Percentiles rank a stretch among this genome's conserved stretches.
Conservation (phyloP, 2,888 invertebrate species). For the Chorisops tibialis region DNA sequence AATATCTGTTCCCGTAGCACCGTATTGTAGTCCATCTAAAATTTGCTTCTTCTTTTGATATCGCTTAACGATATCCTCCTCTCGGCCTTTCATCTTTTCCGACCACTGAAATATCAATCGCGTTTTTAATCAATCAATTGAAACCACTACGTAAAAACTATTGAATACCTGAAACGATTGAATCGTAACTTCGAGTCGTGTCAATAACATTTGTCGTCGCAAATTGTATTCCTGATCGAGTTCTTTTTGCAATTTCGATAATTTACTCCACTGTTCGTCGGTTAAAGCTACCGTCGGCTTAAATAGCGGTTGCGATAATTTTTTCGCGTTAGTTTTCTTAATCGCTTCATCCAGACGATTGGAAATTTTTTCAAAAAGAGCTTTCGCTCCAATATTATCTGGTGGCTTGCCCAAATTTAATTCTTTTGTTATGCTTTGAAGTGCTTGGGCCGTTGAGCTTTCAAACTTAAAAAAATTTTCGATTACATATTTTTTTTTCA, state of each 20-base stretch:
- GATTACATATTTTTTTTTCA: no score
- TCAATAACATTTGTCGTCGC: slow-evolving; percentile 81
- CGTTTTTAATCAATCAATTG: no score
- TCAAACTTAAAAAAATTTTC: slow-evolving; percentile 67
- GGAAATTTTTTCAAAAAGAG: slow-evolving; percentile 74
- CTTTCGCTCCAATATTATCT: slow-evolving; percentile 70
- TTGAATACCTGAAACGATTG: slow-evolving; percentile 83
- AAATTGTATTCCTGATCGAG: slow-evolving; percentile 79
- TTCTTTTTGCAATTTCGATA: slow-evolving; percentile 67
- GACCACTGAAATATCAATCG: slow-evolving; percentile 67
- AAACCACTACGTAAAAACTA: background rate
- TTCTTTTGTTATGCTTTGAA: slow-evolving; percentile 74
- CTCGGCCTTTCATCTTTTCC: slow-evolving; percentile 70
- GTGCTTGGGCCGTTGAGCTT: slow-evolving; percentile 72
- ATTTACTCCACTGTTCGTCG: slow-evolving; percentile 76
- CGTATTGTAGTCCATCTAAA: slow-evolving; percentile 52
- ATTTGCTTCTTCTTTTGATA: slow-evolving; percentile 57
- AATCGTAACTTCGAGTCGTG: slow-evolving; percentile 90
- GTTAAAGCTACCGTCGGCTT: slow-evolving; percentile 62
- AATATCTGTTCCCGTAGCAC: slow-evolving; percentile 50
- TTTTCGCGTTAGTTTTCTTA: slow-evolving; percentile 54
- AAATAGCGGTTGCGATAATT: slow-evolving; percentile 76
- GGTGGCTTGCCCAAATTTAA: slow-evolving; percentile 86
- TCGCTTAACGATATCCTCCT: slow-evolving; percentile 63
- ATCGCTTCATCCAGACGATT: slow-evolving; percentile 66